A percentile compares a stretch with the other conserved stretches of the same genome.
Conservation (phyloP, 2,113 vertebrate species). For the Parus major region DNA sequence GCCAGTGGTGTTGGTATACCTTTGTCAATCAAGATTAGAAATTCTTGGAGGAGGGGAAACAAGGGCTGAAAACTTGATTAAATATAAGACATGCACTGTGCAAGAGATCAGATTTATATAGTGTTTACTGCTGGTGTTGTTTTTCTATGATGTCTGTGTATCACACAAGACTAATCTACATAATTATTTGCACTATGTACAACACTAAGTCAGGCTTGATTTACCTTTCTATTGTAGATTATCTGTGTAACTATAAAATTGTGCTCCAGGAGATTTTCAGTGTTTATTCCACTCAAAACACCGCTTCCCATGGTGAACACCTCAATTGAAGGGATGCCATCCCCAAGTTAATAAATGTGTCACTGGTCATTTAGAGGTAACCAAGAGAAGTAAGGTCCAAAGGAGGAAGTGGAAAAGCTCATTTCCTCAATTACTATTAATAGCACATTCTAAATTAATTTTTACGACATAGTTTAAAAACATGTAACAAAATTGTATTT, state of each 20-base stretch:
- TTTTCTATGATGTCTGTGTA: neutral
- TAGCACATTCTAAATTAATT: neutral
- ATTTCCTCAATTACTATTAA: neutral
- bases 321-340: neutral
- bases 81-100: neutral
- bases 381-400: neutral
- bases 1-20: neutral
- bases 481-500: neutral
- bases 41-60: rapidly evolving
- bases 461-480: neutral
- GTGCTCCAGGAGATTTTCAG: neutral
- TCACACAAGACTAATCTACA: neutral
- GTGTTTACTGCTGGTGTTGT: neutral
- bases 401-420: neutral
- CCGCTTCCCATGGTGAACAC: neutral
- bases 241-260: neutral
- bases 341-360: neutral
- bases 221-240: neutral
- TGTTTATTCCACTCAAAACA: neutral
- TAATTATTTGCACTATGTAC: neutral
- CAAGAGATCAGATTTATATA: neutral
- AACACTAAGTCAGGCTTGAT: neutral
- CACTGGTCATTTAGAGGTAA: neutral
- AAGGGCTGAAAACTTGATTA: neutral
- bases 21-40: neutral